These are phyloP conservation scores for Drosophila albomicans DNA, from an alignment of 1,140 invertebrate species.

Conservation along the genomic window DNA sequence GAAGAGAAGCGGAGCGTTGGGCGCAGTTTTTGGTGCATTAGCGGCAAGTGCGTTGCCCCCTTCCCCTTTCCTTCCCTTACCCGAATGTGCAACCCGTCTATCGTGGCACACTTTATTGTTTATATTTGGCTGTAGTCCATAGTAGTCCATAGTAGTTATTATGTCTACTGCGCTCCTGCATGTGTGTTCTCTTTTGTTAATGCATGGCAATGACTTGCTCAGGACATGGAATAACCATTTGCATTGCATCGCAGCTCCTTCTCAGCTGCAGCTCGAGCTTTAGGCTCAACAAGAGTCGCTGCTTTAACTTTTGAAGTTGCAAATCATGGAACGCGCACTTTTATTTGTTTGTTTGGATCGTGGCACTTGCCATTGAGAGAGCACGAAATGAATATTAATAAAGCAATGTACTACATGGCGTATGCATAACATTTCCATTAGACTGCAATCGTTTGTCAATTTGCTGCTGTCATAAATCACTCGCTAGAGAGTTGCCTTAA, in stretches of 20 bases:
- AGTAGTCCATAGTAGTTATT: conserved; percentile 31
- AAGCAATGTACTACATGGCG: conserved; percentile 43
- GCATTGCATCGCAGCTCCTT: conserved; percentile 7
- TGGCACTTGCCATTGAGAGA: conserved; percentile 20
- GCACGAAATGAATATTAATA: conserved; percentile 75
- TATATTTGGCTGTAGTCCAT: conserved; percentile 60
- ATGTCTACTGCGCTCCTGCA: conserved; percentile 2
- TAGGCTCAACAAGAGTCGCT: not conserved
- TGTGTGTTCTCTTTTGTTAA: conserved; percentile 48
- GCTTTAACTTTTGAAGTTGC: conserved; percentile 43
- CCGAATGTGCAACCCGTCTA: conserved; percentile 3
- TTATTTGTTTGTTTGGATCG: conserved; percentile 43
- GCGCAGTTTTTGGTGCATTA: conserved; percentile 73
- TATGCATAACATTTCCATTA: conserved; percentile 71
- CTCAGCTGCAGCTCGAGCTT: not conserved
- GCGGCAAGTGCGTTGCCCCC: conserved; percentile 66
- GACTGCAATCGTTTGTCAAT: conserved; percentile 69
- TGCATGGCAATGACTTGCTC: conserved; percentile 60
- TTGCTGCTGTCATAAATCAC: conserved; percentile 65
- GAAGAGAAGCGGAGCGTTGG: conserved; percentile 10
- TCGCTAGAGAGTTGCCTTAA: conserved; percentile 51
- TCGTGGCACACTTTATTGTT: conserved; percentile 68
- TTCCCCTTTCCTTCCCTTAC: not conserved
- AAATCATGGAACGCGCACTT: conserved; percentile 66
- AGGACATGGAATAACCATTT: conserved; percentile 75